Evolutionary conservation across 2,113 vertebrate species (phyloP).

Genomic region (Theristicus caerulescens): DNA sequence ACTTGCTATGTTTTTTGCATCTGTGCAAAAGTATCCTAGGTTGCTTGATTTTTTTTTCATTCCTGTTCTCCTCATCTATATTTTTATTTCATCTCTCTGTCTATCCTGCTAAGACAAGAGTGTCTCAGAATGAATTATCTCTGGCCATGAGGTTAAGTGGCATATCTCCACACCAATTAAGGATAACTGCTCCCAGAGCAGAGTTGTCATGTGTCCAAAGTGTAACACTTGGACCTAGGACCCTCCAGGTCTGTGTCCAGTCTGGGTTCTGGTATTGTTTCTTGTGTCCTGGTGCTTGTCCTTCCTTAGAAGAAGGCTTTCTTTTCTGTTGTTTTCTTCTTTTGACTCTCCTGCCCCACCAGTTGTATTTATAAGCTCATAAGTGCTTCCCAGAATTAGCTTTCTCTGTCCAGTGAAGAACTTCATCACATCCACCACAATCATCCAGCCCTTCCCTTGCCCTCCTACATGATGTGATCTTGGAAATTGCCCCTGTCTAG

Average conservation of each 20-base stretch:
- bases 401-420: not conserved
- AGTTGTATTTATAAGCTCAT: not conserved
- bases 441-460: not conserved
- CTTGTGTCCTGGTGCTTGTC: not conserved
- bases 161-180: not conserved
- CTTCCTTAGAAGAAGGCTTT: not conserved
- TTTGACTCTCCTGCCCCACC: not conserved
- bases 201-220: not conserved
- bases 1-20: not conserved
- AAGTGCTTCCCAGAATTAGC: not conserved
- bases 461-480: not conserved
- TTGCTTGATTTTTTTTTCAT: not conserved
- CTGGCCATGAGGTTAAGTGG: not conserved
- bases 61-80: not conserved
- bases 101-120: not conserved
- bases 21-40: not conserved
- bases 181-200: not conserved
- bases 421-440: not conserved
- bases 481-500: not conserved
- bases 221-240: not conserved
- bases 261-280: not conserved
- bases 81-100: not conserved
- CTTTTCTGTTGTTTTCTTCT: not conserved
- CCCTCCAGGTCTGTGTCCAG: not conserved
- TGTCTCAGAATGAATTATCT: not conserved